Evolutionary conservation across 2,888 invertebrate species (phyloP), one percentile per base, ranked within the genome.

Genomic region (Oasisia sp.): DNA sequence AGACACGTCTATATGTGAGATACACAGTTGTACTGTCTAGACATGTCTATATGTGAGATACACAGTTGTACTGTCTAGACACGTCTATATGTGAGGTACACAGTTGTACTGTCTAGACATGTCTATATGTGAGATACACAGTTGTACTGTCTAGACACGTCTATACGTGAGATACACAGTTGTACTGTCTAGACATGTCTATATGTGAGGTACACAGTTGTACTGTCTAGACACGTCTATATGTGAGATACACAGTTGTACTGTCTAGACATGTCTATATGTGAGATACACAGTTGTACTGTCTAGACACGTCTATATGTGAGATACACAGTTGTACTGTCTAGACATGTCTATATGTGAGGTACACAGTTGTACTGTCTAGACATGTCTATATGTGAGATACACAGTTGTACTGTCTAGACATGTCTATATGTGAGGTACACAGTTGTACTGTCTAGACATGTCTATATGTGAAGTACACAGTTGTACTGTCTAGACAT

Each of bases 71-170:
- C 74, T 9, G 8, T 50, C 50, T 50, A 50, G 93, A 94, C 91
- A 91, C 38, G 4, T 38, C 38, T 89, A 91, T 93, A 93, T 32
- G 89, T 93, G 93, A 94, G n/a, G 92, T 93, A 19, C 93, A 93
- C 44, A 92, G 45, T 32, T 74, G 74, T 27, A 74, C 27, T 1
- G 9, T 9, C 9, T 50, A 50, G 93, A 94, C 92, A 91, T 89
- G 91, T 94, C 94, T 32, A 90, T 93, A 38, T 93, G 94, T 91
- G 93, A 94, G n/a, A 91, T 93, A 19, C 93, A 93, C 89, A 93
- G 45, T n/a, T 74, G 74, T n/a, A n/a, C n/a, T n/a, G n/a, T n/a
- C n/a, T n/a, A n/a, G 93, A 94, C 91, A 91, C 89, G 91, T 94
- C 94, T 32, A 91, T 93, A 32, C 93, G 94, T 92, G 93, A 94